Base-by-base conservation (phyloP, 2,888 invertebrate genomes). In the Apodemia zela region DNA sequence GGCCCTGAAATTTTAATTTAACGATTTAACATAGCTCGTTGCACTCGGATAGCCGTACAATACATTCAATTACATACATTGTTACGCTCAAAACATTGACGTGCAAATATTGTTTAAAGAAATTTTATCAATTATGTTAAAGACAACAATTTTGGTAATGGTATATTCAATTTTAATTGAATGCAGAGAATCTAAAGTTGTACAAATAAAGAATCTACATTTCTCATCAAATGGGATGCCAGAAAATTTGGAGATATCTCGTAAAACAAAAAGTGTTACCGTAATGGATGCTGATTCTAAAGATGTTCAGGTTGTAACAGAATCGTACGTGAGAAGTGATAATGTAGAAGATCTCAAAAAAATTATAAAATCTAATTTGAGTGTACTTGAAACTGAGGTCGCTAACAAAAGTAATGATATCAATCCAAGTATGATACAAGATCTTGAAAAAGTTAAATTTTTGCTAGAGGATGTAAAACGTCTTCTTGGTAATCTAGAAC, bases 21-120 rank as follows among this genome's bases (percentile, higher is more conserved):
- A 65, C 62, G 60, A 67, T 69, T 68, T 61, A 51, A 57, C 67
- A 63, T 62, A 67, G 62, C 61, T 58, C 49, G 65, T 58, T 65
- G 45, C 67, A 66, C 63, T 61, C 62, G 49, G 35, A 17, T 58
- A 64, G 58, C 51, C 63, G 61, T 59, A 63, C 67, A 67, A 66
- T 69, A 62, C 63, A 66, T 67, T 64, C 67, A 61, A 68, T 70
- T 68, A 65, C 64, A 60, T 65, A 45, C 15, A 42, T 49, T 65
- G 66, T 51, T 58, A 64, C 65, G 65, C 68, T 15, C 42, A 62
- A 66, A 63, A 66, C 66, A 18, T 61, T 62, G 59, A 63, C 60
- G 60, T 45, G 13, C 8, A 42, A 42, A 42, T 11, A 17, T 49
- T 60, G 17, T 21, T 60, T 63, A 33, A 61, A 58, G 15, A 15